A percentile compares a stretch with the other conserved stretches of the same genome.
These are phyloP conservation scores for Pseudomugil gertrudae DNA, from an alignment of 2,797 vertebrate genomes.

Conservation along the genomic window DNA sequence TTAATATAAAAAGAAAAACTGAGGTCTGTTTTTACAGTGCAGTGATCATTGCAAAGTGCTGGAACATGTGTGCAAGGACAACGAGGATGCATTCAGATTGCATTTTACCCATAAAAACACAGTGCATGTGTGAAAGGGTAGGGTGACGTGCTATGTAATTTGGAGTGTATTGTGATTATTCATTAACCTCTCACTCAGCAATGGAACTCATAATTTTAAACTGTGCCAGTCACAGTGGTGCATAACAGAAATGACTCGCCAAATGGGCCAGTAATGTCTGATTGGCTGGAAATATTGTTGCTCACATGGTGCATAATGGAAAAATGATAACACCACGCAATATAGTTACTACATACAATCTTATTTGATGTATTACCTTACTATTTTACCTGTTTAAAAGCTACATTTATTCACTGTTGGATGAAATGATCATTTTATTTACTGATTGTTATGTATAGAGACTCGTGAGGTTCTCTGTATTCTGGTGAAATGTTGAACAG, in stretches of 20 bases:
- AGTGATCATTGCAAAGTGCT: slow-evolving; percentile 42
- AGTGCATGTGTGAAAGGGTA: slow-evolving; percentile 24
- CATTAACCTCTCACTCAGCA: slow-evolving; percentile 46
- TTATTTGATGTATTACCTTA: not conserved
- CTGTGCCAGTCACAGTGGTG: slow-evolving; percentile 33
- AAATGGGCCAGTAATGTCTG: slow-evolving; percentile 31
- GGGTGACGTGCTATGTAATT: slow-evolving; percentile 45
- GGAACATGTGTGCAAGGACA: slow-evolving; percentile 47
- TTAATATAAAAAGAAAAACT: slow-evolving; percentile 20
- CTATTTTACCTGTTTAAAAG: not conserved
- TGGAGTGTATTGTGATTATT: slow-evolving; percentile 43
- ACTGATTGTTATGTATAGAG: not conserved
- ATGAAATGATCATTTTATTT: not conserved
- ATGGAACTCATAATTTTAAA: slow-evolving; percentile 43
- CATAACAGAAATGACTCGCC: slow-evolving; percentile 16
- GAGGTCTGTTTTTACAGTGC: slow-evolving; percentile 34
- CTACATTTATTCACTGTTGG: not conserved
- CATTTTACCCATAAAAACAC: slow-evolving; percentile 41
- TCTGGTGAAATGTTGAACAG: slow-evolving; percentile 2
- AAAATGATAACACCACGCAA: slow-evolving; percentile 3
- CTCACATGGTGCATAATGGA: slow-evolving; percentile 14
- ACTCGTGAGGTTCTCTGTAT: not conserved
- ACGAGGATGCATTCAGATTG: slow-evolving; percentile 25
- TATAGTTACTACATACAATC: not conserved
- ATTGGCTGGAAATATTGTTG: slow-evolving; percentile 26